Evolutionary conservation across 2,113 vertebrate genomes (phyloP), one percentile per base, ranked within the genome.

Genomic region (Neolamprologus hecqui): DNA sequence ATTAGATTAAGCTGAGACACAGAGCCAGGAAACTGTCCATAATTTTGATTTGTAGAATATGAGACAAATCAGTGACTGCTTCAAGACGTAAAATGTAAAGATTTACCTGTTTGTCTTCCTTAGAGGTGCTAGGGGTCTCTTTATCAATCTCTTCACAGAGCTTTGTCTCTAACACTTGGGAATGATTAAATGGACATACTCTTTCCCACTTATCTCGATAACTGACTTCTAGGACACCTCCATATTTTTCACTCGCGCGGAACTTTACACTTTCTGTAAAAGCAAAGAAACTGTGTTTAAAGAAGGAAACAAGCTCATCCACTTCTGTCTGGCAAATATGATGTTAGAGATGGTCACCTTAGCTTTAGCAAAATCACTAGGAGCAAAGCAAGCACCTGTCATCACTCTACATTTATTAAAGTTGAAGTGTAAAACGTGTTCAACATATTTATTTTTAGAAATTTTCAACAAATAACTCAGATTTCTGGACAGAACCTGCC

Each of bases 91-190:
- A 0, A 53, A 53, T 53, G 5, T 53, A 53, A 53, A 53, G 49
- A 53, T 49, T 49, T 49, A 49, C 15, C 47, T 19, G 47, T 49
- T 49, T 49, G 47, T 0, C 0, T 49, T 17, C 47, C 7, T 0
- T 49, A 49, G 47, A 49, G 7, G 0, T 0, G 47, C 47, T 49
- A 49, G 0, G 47, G 47, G 47, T 49, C 47, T 49, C 47, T 0
- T 45, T 14, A 15, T 45, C 0, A 47, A 0, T 47, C 0, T 17
- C 15, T 49, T 49, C 0, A 49, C 47, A 49, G 47, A 49, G 47
- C 47, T 49, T 49, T 49, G 7, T 7, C 2, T 0, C 6, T 15
- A 47, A 47, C 6, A 15, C 45, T 15, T 7, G 4, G 45, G 45
- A 0, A 17, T 0, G 6, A 47, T 17, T 3, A 49, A 49, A 1